phyloP scores from a whole-genome alignment of 1,140 invertebrate genomes.

The Brachionus angularis region DNA sequence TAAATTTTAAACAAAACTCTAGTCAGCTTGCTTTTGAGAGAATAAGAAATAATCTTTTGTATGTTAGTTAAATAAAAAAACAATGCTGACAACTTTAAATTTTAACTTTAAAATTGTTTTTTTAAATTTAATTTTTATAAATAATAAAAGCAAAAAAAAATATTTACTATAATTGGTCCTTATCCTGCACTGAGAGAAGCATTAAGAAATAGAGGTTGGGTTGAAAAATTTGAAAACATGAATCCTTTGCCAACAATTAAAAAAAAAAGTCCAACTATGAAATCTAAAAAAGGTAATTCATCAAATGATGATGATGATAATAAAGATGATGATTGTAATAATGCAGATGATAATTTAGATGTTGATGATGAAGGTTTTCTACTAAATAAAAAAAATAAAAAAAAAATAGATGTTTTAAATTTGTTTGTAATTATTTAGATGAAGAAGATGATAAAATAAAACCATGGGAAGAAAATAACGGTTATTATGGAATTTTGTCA shows the following conservation, averaged over 20 bases:
- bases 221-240: constrained; percentile 58
- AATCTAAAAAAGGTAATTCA: constrained; percentile 40
- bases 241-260: constrained; percentile 45
- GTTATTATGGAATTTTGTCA: constrained; percentile 58
- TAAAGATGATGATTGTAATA: constrained; percentile 52
- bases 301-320: constrained; percentile 47
- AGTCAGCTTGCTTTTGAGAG: too few species aligned
- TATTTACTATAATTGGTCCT: constrained; percentile 61
- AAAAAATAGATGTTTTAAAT: too few species aligned
- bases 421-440: constrained; percentile 17
- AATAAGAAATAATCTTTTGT: too few species aligned
- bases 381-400: constrained; percentile 21
- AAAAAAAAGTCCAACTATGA: constrained; percentile 46
- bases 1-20: too few species aligned
- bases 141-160: constrained; percentile 56
- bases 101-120: too few species aligned
- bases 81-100: too few species aligned
- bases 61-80: too few species aligned
- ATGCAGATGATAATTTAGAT: constrained; percentile 50
- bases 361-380: constrained; percentile 49
- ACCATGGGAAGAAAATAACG: constrained; percentile 59
- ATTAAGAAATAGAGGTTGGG: constrained; percentile 60
- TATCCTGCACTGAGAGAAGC: constrained; percentile 60
- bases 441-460: constrained; percentile 52
- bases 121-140: too few species aligned